Evolutionary conservation across 2,797 vertebrate genomes (phyloP).

Genomic region (Peromyscus nudipes): DNA sequence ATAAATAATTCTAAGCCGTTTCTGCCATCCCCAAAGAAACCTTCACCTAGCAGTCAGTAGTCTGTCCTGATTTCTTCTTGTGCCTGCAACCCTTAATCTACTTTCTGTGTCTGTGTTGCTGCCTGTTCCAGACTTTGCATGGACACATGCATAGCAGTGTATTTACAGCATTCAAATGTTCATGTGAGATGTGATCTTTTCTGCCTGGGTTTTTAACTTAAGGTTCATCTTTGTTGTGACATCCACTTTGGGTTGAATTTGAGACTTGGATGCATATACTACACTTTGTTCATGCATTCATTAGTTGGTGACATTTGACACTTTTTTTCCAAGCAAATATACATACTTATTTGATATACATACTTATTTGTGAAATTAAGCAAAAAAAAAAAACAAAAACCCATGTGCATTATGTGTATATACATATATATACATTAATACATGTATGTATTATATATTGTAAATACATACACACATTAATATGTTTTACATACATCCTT

Average conservation of each 20-base stretch:
- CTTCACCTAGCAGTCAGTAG: neutral
- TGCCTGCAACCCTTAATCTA: neutral
- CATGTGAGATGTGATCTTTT: neutral
- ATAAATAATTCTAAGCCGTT: neutral
- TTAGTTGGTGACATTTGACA: constrained; percentile 1
- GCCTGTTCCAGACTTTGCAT: neutral
- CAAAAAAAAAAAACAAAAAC: neutral
- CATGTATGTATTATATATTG: neutral
- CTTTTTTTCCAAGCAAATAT: neutral
- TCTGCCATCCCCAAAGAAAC: neutral
- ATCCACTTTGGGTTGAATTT: neutral
- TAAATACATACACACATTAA: neutral
- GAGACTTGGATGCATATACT: neutral
- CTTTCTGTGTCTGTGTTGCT: constrained; percentile 1
- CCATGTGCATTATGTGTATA: neutral
- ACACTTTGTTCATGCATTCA: constrained; percentile 34
- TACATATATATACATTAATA: neutral
- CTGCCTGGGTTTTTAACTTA: constrained; percentile 46
- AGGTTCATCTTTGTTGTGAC: neutral
- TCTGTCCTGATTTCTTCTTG: neutral
- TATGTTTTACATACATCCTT: neutral
- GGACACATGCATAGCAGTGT: neutral
- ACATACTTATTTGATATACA: neutral
- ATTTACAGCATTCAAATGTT: neutral
- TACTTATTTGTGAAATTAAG: neutral